Percentiles rank a stretch among this genome's conserved stretches.
Evolutionary conservation across 2,797 vertebrate species (phyloP).

Genomic region (Enteromius viviparus): DNA sequence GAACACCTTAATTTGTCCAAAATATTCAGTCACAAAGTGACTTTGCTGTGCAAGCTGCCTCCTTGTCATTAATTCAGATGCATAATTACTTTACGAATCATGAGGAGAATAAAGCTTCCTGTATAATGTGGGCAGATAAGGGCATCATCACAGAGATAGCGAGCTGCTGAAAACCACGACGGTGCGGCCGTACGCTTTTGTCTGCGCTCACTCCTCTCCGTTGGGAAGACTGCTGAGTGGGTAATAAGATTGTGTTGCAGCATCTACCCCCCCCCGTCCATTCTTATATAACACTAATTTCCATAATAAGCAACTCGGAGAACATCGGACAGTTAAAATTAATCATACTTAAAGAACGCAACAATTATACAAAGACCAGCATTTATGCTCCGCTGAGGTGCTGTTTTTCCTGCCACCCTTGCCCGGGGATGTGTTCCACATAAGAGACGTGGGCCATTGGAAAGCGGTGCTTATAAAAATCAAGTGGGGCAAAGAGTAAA

Average conservation of each 20-base stretch:
- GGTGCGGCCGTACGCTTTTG: slow-evolving; percentile 17
- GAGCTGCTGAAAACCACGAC: slow-evolving; percentile 41
- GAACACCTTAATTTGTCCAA: slow-evolving; percentile 48
- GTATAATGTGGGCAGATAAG: slow-evolving; percentile 57
- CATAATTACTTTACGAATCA: slow-evolving; percentile 58
- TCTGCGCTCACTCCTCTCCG: slow-evolving; percentile 36
- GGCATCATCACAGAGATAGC: slow-evolving; percentile 56
- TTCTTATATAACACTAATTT: slow-evolving; percentile 65
- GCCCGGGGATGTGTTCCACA: slow-evolving; percentile 38
- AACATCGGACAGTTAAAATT: slow-evolving; percentile 50
- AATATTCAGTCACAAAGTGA: slow-evolving; percentile 43
- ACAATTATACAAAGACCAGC: slow-evolving; percentile 61
- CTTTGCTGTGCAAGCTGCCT: slow-evolving; percentile 49
- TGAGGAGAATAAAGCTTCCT: slow-evolving; percentile 61
- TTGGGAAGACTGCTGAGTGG: slow-evolving; percentile 60
- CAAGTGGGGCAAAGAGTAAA: slow-evolving; percentile 40
- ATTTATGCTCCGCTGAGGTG: slow-evolving; percentile 52
- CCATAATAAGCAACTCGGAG: slow-evolving; percentile 59
- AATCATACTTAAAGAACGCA: slow-evolving; percentile 61
- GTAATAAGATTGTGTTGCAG: slow-evolving; percentile 64
- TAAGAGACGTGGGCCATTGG: slow-evolving; percentile 5
- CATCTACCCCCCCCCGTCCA: slow-evolving; percentile 47
- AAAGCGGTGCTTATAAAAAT: slow-evolving; percentile 31
- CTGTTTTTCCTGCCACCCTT: slow-evolving; percentile 28
- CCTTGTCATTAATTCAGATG: slow-evolving; percentile 60